Base-by-base conservation (phyloP, 2,888 invertebrate genomes). In the Habrosyne pyritoides region DNA sequence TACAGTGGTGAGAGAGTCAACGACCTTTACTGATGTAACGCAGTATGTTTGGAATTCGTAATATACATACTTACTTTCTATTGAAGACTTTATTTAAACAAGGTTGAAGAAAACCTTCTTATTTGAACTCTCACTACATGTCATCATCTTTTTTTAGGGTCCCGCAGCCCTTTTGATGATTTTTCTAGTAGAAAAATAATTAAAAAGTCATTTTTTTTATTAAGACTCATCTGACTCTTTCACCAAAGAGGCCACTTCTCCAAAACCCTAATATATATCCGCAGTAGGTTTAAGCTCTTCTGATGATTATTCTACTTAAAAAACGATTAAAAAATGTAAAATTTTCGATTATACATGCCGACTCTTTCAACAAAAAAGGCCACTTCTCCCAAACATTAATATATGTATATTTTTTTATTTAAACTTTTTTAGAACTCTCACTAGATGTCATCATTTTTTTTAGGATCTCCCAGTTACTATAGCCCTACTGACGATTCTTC, bases 71-170 rank as follows among this genome's bases (percentile, higher is more conserved):
- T 42, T 42, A 18, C 42, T 42, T 42, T 42, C 42, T 42, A 42
- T 42, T 42, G 42, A 42, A 42, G 42, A 42, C 8, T n/a, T n/a
- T 42, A 42, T 42, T 18, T 18, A 42, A 42, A 36, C 36, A 36
- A 36, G 36, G 14, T 33, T 33, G 33, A 14, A 3, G 14, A 14
- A 36, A 6, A 42, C 42, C 42, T 42, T 42, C 8, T n/a, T 42
- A n/a, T 42, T 42, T 42, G 42, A 42, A 42, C 42, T 42, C 42
- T 42, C 42, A 42, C 42, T 18, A 18, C 8, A 8, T 42, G 14
- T 7, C 4, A 42, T 42, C 42, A 42, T 42, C 8, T 18, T 3
- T 18, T 24, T 42, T 42, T 42, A 18, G 14, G 42, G 36, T 3
- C 14, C 6, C n/a, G 42, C 18, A 18, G 18, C 24, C 24, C 24